Evolutionary conservation across 2,888 invertebrate genomes (phyloP).

Genomic region (Antitype chi): DNA sequence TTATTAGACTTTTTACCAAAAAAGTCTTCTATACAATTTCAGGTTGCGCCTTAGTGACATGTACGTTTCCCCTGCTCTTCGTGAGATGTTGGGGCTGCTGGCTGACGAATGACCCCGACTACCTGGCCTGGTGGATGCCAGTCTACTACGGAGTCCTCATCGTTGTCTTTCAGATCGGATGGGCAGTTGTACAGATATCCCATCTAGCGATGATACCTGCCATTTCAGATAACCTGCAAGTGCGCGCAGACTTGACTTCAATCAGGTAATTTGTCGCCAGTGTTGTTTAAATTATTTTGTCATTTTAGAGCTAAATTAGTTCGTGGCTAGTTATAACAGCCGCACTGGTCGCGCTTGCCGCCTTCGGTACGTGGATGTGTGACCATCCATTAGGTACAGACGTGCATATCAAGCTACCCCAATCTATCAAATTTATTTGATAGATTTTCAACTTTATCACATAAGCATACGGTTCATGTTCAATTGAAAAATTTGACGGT

Average conservation of each 20-base stretch:
- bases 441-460: no score
- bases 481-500: no score
- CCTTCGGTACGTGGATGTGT: not conserved
- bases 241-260: constrained; percentile 95
- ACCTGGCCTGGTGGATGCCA: constrained; percentile 89
- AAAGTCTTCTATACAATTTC: constrained; percentile 65
- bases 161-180: constrained; percentile 96
- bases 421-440: no score
- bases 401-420: no score
- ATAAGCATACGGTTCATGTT: no score
- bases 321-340: not conserved
- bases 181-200: constrained; percentile 98
- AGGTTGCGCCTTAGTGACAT: constrained; percentile 92
- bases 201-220: constrained; percentile 97
- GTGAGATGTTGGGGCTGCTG: constrained; percentile 92
- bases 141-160: constrained; percentile 91
- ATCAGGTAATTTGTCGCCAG: constrained; percentile 91
- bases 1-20: no score
- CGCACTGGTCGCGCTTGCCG: not conserved
- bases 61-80: constrained; percentile 95
- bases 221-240: constrained; percentile 92
- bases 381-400: not conserved
- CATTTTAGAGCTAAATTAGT: not conserved
- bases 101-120: constrained; percentile 76
- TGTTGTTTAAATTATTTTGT: no score